Percentiles rank a stretch among this genome's conserved stretches.
phyloP scores from a whole-genome alignment of 64 coral and sea anemone species.

The Platygyra sinensis region DNA sequence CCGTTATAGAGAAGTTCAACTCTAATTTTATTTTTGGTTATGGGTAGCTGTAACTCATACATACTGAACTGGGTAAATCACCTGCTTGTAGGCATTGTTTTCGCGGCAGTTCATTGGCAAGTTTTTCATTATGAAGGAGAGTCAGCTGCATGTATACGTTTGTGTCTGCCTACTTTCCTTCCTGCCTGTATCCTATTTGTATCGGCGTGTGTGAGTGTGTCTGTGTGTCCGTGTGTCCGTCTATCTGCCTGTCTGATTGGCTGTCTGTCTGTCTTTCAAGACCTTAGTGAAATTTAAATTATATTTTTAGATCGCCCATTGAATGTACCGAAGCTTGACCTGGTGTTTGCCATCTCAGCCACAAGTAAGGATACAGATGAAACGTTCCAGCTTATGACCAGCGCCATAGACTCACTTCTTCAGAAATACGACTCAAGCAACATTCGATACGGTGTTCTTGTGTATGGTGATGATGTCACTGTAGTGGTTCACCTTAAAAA shows the following conservation, averaged over 20 bases:
- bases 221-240: not conserved
- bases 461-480: constrained; percentile 31
- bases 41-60: too few relatives aligned
- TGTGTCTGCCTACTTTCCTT: too few relatives aligned
- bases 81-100: too few relatives aligned
- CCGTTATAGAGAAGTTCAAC: too few relatives aligned
- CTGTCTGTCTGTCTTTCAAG: not conserved
- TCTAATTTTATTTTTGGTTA: too few relatives aligned
- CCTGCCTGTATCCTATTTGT: too few relatives aligned
- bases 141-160: too few relatives aligned
- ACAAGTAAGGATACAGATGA: constrained; percentile 46
- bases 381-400: constrained; percentile 69
- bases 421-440: constrained; percentile 79
- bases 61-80: too few relatives aligned
- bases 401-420: constrained; percentile 67
- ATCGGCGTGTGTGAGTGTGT: not conserved
- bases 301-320: constrained; percentile 47
- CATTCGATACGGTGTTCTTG: constrained; percentile 68
- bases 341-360: constrained; percentile 68
- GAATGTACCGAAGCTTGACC: constrained; percentile 76
- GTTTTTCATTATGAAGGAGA: too few relatives aligned
- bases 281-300: not conserved
- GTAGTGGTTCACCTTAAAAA: constrained; percentile 38
- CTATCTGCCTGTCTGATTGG: not conserved
- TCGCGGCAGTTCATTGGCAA: too few relatives aligned